A percentile compares a stretch with the other conserved stretches of the same genome.
These are phyloP conservation scores for Sula dactylatra DNA, from an alignment of 2,113 vertebrate species.

Conservation along the genomic window DNA sequence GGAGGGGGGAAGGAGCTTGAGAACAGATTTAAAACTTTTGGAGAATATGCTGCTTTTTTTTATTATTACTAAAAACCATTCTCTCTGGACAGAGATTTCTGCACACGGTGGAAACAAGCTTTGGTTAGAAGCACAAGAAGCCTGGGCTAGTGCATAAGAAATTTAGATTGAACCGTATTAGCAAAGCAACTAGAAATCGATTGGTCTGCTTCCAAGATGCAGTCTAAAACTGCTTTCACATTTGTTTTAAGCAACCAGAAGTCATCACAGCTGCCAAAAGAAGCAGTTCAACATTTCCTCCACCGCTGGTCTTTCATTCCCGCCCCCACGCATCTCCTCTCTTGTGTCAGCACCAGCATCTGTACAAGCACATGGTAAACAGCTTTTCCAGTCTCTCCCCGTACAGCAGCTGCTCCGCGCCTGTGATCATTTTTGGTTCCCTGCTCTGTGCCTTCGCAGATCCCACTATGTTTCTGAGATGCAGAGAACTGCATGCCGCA, in stretches of 20 bases:
- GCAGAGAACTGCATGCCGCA: fast-evolving
- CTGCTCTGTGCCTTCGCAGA: not conserved
- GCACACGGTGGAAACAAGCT: fast-evolving
- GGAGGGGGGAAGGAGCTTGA: not conserved
- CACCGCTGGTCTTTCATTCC: not conserved
- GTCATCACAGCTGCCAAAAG: constrained; percentile 31
- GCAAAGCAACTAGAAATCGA: not conserved
- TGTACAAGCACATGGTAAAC: not conserved
- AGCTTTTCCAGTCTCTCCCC: not conserved
- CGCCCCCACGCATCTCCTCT: not conserved
- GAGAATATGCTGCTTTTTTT: not conserved
- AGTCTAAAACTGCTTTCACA: not conserved
- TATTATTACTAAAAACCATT: fast-evolving
- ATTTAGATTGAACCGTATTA: not conserved
- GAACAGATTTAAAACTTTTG: not conserved
- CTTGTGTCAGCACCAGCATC: not conserved
- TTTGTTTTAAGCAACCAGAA: not conserved
- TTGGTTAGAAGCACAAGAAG: not conserved
- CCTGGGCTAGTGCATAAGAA: not conserved
- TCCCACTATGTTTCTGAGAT: not conserved
- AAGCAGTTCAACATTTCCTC: constrained; percentile 27
- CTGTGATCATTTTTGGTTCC: fast-evolving
- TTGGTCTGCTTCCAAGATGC: not conserved
- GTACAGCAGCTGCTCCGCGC: not conserved
- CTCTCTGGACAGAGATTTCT: not conserved